Percentiles rank a stretch among this genome's conserved stretches.
phyloP scores from a whole-genome alignment of 2,113 vertebrate genomes.

The Syrrhaptes paradoxus region DNA sequence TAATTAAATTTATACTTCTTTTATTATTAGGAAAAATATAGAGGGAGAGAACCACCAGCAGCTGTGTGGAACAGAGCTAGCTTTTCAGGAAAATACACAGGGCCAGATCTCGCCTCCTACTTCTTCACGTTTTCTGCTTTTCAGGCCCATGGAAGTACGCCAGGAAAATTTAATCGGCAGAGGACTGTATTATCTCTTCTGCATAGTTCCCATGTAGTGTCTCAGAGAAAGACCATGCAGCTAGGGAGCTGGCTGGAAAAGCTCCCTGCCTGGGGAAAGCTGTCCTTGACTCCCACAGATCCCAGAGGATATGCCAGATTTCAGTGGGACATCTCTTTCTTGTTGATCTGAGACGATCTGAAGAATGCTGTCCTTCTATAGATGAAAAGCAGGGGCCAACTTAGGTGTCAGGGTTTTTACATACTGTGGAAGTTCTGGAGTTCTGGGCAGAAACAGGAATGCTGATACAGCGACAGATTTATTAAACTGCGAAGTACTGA shows the following conservation, averaged over 20 bases:
- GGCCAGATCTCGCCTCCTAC: not conserved
- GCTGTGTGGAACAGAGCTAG: not conserved
- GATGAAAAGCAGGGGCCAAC: not conserved
- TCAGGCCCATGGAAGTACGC: not conserved
- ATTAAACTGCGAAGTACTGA: not conserved
- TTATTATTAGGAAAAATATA: not conserved
- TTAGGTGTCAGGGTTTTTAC: not conserved
- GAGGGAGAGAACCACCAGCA: not conserved
- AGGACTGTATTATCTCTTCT: slow-evolving; percentile 36
- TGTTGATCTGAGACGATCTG: not conserved
- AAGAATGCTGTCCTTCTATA: slow-evolving; percentile 1
- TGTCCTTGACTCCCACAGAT: slow-evolving; percentile 47
- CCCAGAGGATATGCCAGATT: slow-evolving; percentile 10
- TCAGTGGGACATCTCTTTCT: not conserved
- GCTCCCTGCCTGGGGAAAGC: slow-evolving; percentile 7
- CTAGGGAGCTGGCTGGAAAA: slow-evolving; percentile 25
- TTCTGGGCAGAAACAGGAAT: not conserved
- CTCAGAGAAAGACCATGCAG: slow-evolving; percentile 27
- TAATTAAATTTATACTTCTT: not conserved
- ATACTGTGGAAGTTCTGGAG: not conserved
- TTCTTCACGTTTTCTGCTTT: slow-evolving; percentile 26
- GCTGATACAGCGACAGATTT: not conserved
- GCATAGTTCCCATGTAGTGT: slow-evolving; percentile 46
- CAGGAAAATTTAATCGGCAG: slow-evolving; percentile 34
- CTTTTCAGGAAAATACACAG: slow-evolving; percentile 46